Evolutionary conservation across 37 sponge, comb jelly and placozoan genomes (phyloP).

Genomic region (Spongia lamella): DNA sequence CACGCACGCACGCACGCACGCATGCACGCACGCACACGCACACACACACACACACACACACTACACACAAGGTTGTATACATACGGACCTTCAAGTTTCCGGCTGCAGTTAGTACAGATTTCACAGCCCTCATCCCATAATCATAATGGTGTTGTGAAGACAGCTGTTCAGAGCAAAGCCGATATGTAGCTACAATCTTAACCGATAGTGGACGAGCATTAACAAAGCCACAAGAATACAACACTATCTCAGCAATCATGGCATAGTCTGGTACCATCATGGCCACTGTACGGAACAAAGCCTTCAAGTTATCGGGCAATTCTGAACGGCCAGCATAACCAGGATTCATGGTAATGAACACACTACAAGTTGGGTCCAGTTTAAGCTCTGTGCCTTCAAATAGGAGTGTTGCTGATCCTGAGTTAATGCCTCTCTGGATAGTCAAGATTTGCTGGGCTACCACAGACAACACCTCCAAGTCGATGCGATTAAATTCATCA

Average conservation of each 20-base stretch:
- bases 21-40: no score
- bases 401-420: slow-evolving; percentile 76
- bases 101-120: slow-evolving; percentile 98
- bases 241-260: slow-evolving; percentile 97
- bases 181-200: slow-evolving; percentile 98
- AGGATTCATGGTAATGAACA: slow-evolving; percentile 99
- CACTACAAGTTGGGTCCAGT: slow-evolving; percentile 94
- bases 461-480: slow-evolving; percentile 84
- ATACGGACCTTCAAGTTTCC: slow-evolving; percentile 87
- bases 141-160: slow-evolving; percentile 99
- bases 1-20: neutral
- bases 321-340: slow-evolving; percentile 99
- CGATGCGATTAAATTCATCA: slow-evolving; percentile 99
- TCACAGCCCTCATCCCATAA: slow-evolving; percentile 99
- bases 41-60: no score
- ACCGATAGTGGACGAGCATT: slow-evolving; percentile 97
- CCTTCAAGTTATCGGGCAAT: slow-evolving; percentile 97
- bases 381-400: slow-evolving; percentile 99
- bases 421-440: slow-evolving; percentile 52
- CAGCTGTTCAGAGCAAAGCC: slow-evolving; percentile 98
- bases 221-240: slow-evolving; percentile 98
- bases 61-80: neutral
- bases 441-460: slow-evolving; percentile 14
- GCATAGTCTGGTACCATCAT: slow-evolving; percentile 99
- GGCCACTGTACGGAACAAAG: slow-evolving; percentile 97